Evolutionary conservation across 2,888 invertebrate genomes (phyloP), one percentile per base, ranked within the genome.

Genomic region (Oxystoma pomonae): DNA sequence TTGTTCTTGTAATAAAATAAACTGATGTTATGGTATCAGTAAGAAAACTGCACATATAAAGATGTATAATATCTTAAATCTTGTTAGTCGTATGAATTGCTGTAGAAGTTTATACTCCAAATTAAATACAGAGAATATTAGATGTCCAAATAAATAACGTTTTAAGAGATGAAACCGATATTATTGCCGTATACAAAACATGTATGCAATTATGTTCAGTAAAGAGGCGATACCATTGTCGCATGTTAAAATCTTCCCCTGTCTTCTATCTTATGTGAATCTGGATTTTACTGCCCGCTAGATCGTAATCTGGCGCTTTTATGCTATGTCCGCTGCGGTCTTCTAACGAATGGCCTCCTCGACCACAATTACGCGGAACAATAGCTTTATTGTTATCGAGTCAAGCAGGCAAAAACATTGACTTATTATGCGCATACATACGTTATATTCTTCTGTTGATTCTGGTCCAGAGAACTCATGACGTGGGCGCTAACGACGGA

Each of bases 371-470:
- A 79, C 78, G 66, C 74, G 73, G 77, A 79, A 80, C 79, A 80
- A 80, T 80, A 75, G 77, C 78, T 76, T 78, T 79, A 78, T 78
- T 79, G 78, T 79, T 79, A 78, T 78, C 78, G 77, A 75, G 77
- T 75, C 76, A 74, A 73, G 73, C 65, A 70, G 72, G 76, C 77
- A 79, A 78, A 79, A 79, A 78, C 78, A 79, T 79, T 78, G 78
- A 79, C 79, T 78, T 78, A 78, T 78, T 78, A 77, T 78, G 75
- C 75, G 74, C 76, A 72, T 69, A 72, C 70, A 68, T 70, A n/a
- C n/a, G 50, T 50, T 9, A 12, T 9, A 9, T 9, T n/a, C 50
- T 50, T n/a, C 12, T n/a, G n/a, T n/a, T n/a, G n/a, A n/a, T n/a
- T n/a, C n/a, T n/a, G n/a, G n/a, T n/a, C n/a, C n/a, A n/a, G n/a